phyloP scores from a whole-genome alignment of 2,888 invertebrate species.

The Pristionchus maxplancki region DNA sequence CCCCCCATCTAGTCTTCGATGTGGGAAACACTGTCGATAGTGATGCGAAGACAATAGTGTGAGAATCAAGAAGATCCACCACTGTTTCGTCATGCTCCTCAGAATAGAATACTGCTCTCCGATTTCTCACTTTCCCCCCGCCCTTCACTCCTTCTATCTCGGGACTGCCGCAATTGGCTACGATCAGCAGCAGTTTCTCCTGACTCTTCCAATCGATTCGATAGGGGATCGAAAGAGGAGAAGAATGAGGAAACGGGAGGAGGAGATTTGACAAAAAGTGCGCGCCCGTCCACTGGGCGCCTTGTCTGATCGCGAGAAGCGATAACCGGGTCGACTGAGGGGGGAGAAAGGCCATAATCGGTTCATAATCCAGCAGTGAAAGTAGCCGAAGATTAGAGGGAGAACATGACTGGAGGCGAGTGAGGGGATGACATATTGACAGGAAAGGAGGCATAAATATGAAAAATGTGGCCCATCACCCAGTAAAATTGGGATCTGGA shows the following conservation, averaged over 20 bases:
- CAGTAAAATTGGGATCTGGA: neutral
- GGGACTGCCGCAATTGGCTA: neutral
- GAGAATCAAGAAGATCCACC: neutral
- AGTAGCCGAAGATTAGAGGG: neutral
- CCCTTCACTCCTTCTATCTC: slow-evolving; percentile 15
- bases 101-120: neutral
- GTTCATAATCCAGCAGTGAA: slow-evolving; percentile 18
- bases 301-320: neutral
- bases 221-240: neutral
- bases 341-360: slow-evolving; percentile 11
- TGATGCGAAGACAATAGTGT: neutral
- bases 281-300: neutral
- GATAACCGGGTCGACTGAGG: neutral
- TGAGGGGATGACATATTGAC: neutral
- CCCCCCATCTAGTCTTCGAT: neutral
- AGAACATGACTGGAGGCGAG: slow-evolving; percentile 4
- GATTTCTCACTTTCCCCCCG: slow-evolving; percentile 18
- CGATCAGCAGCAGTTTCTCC: slow-evolving; percentile 4
- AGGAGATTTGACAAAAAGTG: slow-evolving; percentile 11
- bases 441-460: neutral
- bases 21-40: no score
- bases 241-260: neutral
- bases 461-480: neutral
- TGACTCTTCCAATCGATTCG: neutral
- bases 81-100: neutral